Base-by-base conservation (phyloP, 2,113 vertebrate genomes). In the Peromyscus californicus region DNA sequence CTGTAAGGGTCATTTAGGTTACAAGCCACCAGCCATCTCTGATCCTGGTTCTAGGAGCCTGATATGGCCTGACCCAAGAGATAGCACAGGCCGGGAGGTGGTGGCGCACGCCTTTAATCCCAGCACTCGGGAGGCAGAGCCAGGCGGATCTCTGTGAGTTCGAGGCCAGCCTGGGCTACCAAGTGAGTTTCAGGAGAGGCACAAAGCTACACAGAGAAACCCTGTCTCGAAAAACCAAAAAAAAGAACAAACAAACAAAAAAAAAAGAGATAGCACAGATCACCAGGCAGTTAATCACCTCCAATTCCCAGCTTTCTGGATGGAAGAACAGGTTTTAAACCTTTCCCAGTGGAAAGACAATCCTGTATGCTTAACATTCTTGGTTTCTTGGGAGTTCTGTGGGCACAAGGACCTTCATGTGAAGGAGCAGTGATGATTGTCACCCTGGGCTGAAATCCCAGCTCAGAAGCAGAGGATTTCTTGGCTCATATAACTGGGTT, bases 401-500 rank as follows among this genome's bases (percentile, higher is more conserved):
- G 21, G 21, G 6, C n/a, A 16, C 22, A 83, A n/a, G 11, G 36
- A 16, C n/a, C 39, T 61, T 39, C 36, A 26, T 29, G 57, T 42
- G 82, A 63, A 42, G 82, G 61, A 75, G 76, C 70, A 29, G 70
- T 7, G 24, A 91, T 69, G 75, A 16, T 26, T 83, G 16, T 39
- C 51, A 72, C 45, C 42, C 39, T 85, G 80, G 51, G 3, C 89
- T 87, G 67, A 78, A 94, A 91, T 86, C 57, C 17, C 48, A 93
- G 29, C 16, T 89, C 48, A 79, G 16, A 83, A 85, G 59, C 63
- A 97, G 88, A 92, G 42, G 74, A 9, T 63, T 94, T 92, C 72
- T 65, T 92, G 75, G n/a, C 10, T 93, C 70, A 16, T 63, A n/a
- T 57, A 65, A 54, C 45, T 85, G 70, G 26, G 21, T 88, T 51